These are phyloP conservation scores for Melinopterus prodromus DNA, from an alignment of 2,888 invertebrate genomes.

Conservation along the genomic window DNA sequence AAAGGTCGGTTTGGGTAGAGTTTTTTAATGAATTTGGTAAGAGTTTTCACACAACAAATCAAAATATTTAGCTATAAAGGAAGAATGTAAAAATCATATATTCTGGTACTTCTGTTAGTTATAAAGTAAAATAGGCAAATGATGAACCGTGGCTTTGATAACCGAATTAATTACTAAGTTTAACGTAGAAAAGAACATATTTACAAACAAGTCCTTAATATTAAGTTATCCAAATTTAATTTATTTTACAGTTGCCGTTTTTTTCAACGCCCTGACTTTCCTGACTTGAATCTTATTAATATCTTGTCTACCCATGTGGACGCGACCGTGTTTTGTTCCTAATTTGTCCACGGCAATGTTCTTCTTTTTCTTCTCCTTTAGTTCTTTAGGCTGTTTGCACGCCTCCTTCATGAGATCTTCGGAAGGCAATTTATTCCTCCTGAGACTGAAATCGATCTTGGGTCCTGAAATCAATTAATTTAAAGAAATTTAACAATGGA, in stretches of 20 bases:
- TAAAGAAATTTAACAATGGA: neutral
- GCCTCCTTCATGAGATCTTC: slow-evolving; percentile 88
- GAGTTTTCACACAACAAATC: no score
- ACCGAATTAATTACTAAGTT: neutral
- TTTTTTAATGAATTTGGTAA: no score
- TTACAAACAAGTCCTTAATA: neutral
- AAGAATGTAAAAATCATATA: no score
- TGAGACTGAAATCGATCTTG: slow-evolving; percentile 83
- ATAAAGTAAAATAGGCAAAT: no score
- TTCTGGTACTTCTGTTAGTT: no score
- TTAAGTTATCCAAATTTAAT: neutral
- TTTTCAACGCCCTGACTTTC: slow-evolving; percentile 89
- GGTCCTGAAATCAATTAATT: slow-evolving; percentile 69
- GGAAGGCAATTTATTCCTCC: slow-evolving; percentile 88
- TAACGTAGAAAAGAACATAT: neutral
- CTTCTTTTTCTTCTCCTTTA: slow-evolving; percentile 86
- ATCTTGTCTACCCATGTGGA: slow-evolving; percentile 93
- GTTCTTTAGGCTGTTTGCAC: slow-evolving; percentile 79
- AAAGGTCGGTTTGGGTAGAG: no score
- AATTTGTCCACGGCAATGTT: slow-evolving; percentile 88
- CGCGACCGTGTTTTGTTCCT: slow-evolving; percentile 88
- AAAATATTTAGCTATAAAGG: no score
- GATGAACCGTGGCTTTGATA: neutral
- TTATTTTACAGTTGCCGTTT: slow-evolving; percentile 68
- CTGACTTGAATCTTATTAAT: slow-evolving; percentile 85